phyloP scores from a whole-genome alignment of 1,140 invertebrate genomes.

The Penaeus vannamei region DNA sequence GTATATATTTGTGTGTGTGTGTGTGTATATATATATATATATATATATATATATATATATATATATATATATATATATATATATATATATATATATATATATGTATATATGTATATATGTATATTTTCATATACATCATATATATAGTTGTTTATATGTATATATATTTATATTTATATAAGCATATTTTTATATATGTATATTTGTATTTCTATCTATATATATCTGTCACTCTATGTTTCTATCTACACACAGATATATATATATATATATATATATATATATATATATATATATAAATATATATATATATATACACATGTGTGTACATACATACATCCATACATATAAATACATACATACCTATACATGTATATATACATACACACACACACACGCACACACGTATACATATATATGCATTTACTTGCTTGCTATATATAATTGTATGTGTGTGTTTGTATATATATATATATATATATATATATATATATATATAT shows the following conservation, averaged over 20 bases:
- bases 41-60: not conserved
- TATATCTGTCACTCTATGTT: not conserved
- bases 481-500: slow-evolving; percentile 24
- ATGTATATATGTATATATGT: not conserved
- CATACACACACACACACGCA: slow-evolving; percentile 28
- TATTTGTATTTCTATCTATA: not conserved
- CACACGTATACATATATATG: not conserved
- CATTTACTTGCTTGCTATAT: not conserved
- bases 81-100: slow-evolving; percentile 24
- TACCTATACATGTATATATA: slow-evolving; percentile 49
- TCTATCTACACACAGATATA: not conserved
- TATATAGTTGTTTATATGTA: not conserved
- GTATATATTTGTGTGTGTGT: not conserved
- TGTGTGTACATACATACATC: not conserved
- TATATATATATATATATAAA: no score
- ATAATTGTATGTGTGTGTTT: no score
- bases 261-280: not conserved
- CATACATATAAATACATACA: slow-evolving; percentile 2
- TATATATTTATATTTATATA: not conserved
- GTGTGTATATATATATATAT: not conserved
- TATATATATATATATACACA: not conserved
- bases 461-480: not conserved
- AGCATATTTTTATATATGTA: not conserved
- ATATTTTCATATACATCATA: not conserved
- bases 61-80: slow-evolving; percentile 21